These are phyloP conservation scores for Polydrusus tereticollis DNA, from an alignment of 2,888 invertebrate genomes.

Conservation along the genomic window DNA sequence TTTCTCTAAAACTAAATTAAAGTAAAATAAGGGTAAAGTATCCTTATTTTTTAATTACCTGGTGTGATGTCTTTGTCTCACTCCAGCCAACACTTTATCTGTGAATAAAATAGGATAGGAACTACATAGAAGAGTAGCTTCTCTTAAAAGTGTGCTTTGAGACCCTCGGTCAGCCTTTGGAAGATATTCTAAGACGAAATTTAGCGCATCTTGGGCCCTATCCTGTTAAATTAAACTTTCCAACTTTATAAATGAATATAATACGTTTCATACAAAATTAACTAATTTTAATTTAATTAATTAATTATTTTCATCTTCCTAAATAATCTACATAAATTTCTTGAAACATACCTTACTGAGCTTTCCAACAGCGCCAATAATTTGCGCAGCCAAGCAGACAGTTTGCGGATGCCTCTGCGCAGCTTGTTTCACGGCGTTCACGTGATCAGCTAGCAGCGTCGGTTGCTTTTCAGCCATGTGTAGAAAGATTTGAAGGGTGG, in stretches of 20 bases:
- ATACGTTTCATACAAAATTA: no score
- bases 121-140: constrained; percentile 85
- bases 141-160: constrained; percentile 81
- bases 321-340: not conserved
- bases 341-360: constrained; percentile 72
- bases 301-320: constrained; percentile 68
- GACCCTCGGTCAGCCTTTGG: constrained; percentile 78
- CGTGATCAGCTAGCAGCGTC: constrained; percentile 78
- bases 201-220: constrained; percentile 83
- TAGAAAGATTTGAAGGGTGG: constrained; percentile 81
- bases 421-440: constrained; percentile 76
- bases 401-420: constrained; percentile 77
- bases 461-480: constrained; percentile 81
- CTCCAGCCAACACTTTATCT: constrained; percentile 82
- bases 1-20: no score
- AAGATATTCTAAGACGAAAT: constrained; percentile 84
- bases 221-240: constrained; percentile 69
- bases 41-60: no score
- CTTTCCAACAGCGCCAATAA: constrained; percentile 80
- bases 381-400: constrained; percentile 77
- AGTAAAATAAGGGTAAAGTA: no score
- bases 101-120: constrained; percentile 85
- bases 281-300: no score
- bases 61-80: constrained; percentile 74
- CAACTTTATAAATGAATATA: no score